Evolutionary conservation across 2,888 invertebrate species (phyloP), one percentile per base, ranked within the genome.

Genomic region (Platypus cylindrus): DNA sequence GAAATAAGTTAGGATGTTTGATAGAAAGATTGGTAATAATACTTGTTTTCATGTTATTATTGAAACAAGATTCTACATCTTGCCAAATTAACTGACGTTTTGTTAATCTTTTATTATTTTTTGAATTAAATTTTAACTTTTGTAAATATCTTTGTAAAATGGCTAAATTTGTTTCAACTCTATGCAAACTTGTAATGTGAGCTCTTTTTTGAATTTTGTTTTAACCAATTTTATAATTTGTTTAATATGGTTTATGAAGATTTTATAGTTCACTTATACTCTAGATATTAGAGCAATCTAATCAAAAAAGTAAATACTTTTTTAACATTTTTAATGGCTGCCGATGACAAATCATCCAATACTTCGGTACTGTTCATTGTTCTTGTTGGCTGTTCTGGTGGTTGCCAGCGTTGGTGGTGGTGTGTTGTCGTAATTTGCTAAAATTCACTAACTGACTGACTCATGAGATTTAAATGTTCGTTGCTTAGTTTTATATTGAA

Each of bases 41-140:
- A 12, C 29, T 23, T 3, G 34, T 28, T 33, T 29, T 29, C 7
- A 34, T 29, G 16, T 22, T 28, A 11, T 16, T 16, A 12, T 29
- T 34, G 29, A 34, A 34, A 29, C 29, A 23, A 3, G 34, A 34
- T 23, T 29, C 34, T n/a, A 34, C 29, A 29, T 34, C 20, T 14
- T 34, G 33, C 27, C 28, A 34, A 13, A 27, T 7, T 18, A 33
- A 5, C 11, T 17, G 12, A 16, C 14, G n/a, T 17, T 13, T 9
- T 5, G 26, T 26, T 9, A 17, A 16, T 23, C 16, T 7, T 23
- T 23, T 16, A 16, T 15, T 16, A 2, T 5, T 32, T 32, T 11
- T 22, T 17, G 22, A 16, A n/a, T 3, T 15, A n/a, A 23, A 23
- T 11, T 24, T 24, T 14, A 32, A 16, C 5, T 13, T 9, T 13